Percentiles rank a stretch among this genome's conserved stretches.
Conservation (phyloP, 1,140 invertebrate genomes). For the Paraescarpia echinospica region DNA sequence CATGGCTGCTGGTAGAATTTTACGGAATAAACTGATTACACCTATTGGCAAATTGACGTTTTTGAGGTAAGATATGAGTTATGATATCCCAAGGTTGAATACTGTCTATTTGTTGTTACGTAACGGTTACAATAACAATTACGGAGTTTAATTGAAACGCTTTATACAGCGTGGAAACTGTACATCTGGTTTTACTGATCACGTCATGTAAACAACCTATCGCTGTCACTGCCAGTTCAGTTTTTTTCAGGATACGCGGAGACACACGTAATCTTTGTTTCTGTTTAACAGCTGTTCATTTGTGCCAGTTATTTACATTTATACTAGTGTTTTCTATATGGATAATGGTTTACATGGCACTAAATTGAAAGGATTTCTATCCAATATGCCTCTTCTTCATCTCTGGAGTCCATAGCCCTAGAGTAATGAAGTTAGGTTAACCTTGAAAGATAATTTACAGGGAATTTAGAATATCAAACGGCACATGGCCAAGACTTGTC, state of each 20-base stretch:
- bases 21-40: neutral
- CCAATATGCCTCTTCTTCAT: neutral
- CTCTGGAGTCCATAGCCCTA: too few species aligned
- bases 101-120: neutral
- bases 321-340: neutral
- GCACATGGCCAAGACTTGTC: too few species aligned
- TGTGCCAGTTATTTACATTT: neutral
- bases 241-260: neutral
- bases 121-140: neutral
- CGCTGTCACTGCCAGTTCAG: neutral
- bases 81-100: neutral
- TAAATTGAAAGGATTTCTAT: neutral
- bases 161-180: neutral
- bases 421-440: too few species aligned
- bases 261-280: neutral
- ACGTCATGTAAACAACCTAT: neutral
- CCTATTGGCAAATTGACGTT: neutral
- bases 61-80: conserved; percentile 6
- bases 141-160: neutral
- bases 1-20: neutral
- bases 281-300: neutral
- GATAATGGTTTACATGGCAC: neutral
- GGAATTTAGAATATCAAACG: too few species aligned
- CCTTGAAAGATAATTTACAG: too few species aligned
- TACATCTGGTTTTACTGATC: neutral